phyloP scores from a whole-genome alignment of 2,888 invertebrate genomes.

The Galerucella calmariensis region DNA sequence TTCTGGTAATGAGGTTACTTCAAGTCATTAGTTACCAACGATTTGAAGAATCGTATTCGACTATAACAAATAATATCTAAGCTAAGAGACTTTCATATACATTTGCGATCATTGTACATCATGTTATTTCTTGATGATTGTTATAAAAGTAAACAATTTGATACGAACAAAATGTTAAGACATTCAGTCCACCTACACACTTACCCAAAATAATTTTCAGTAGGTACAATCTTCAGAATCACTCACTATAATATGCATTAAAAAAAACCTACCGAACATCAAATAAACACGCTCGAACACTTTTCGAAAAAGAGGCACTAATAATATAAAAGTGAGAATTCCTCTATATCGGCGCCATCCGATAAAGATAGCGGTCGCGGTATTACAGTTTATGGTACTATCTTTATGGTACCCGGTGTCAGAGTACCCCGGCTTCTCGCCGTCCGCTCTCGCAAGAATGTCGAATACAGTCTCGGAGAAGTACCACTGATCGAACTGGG shows the following conservation, averaged over 20 bases:
- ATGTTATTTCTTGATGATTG: background rate
- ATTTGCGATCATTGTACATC: no score
- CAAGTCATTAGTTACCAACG: no score
- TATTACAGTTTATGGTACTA: conserved; percentile 30
- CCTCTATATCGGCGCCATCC: conserved; percentile 51
- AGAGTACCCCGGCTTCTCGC: conserved; percentile 55
- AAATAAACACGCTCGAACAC: conserved; percentile 26
- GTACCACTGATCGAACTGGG: conserved; percentile 22
- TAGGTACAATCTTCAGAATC: conserved; percentile 16
- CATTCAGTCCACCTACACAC: conserved; percentile 24
- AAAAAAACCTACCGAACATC: conserved; percentile 20
- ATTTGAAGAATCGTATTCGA: no score
- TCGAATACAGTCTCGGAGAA: conserved; percentile 54
- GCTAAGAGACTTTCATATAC: no score
- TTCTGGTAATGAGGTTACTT: no score
- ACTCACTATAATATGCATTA: conserved; percentile 7
- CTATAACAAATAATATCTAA: no score
- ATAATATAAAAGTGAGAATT: conserved; percentile 42
- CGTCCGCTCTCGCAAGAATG: conserved; percentile 51
- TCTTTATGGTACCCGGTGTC: conserved; percentile 48
- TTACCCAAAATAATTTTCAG: conserved; percentile 24
- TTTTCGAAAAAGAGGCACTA: conserved; percentile 26
- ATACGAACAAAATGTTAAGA: background rate
- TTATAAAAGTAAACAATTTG: background rate
- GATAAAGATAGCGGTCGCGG: conserved; percentile 55